Base-by-base conservation (phyloP, 92 coral and sea anemone species). In the Pocillopora grandis region DNA sequence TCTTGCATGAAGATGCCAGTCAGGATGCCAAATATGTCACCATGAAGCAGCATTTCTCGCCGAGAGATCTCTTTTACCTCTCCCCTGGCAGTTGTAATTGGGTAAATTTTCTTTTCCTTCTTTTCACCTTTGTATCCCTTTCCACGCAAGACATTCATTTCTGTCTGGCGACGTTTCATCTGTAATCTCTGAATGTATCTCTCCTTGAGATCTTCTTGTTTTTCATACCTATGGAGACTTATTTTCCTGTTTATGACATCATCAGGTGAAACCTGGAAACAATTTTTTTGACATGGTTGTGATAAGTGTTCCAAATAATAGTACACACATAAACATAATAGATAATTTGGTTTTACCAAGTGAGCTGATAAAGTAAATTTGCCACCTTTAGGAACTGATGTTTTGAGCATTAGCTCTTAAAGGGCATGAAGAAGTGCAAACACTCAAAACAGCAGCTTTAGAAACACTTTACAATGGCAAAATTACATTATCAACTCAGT, bases 1-100 rank as follows among this genome's bases (percentile, higher is more conserved):
- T 96, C 99, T 77, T 94, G 98, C 99, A 96, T 96, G 58, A 96
- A 90, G 84, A 96, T 96, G 1, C 99, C 99, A 7, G 99, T 91
- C 58, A 96, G 79, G 67, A 96, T 96, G 9, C 99, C 99, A 81
- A 94, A 96, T 64, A 94, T 96, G 33, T 96, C 99, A 13, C 99
- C 99, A 59, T 96, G 99, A 15, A 96, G 92, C 23, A 92, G 71
- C 93, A 96, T 90, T 72, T 94, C 96, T 18, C 99, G 72, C 11
- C 98, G 89, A 13, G 98, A 94, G 76, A 94, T 94, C 82, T 94
- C 91, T 80, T 92, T 93, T 19, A 93, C 94, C 76, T 94, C 98
- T 15, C 96, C 96, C 62, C 98, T 89, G 8, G 95, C 98, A 52
- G 84, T 85, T 23, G 98, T 94, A n/a, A 94, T 94, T 13, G 98